phyloP scores from a whole-genome alignment of 2,888 invertebrate genomes.

The Morpho achilles region DNA sequence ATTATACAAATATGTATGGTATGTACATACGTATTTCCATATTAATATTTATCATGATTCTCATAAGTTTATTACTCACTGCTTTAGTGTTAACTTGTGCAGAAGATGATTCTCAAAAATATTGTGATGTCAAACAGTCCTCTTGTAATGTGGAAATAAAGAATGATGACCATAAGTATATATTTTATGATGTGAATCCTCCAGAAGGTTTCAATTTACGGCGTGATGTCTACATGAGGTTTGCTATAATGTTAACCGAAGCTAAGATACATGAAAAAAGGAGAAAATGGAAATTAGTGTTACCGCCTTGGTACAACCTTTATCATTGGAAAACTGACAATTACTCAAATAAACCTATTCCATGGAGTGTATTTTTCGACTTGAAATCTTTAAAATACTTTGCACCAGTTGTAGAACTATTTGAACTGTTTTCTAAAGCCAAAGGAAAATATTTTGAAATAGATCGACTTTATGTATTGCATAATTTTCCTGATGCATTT shows the following conservation, averaged over 20 bases:
- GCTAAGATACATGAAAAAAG: conserved; percentile 75
- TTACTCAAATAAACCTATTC: conserved; percentile 78
- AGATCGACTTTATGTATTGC: conserved; percentile 88
- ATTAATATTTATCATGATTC: conserved; percentile 10
- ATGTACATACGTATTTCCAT: too few relatives aligned
- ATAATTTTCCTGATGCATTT: conserved; percentile 93
- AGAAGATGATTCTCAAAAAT: conserved; percentile 18
- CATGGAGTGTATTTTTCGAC: conserved; percentile 94
- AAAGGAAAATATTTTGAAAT: conserved; percentile 65
- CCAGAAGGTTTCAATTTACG: conserved; percentile 98
- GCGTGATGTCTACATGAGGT: conserved; percentile 96
- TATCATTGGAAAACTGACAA: conserved; percentile 91
- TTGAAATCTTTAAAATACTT: conserved; percentile 86
- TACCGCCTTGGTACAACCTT: conserved; percentile 95
- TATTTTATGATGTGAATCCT: conserved; percentile 96
- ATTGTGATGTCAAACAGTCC: conserved; percentile 21
- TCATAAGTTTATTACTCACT: conserved; percentile 7
- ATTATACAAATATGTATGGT: too few relatives aligned
- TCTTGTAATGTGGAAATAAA: conserved; percentile 11
- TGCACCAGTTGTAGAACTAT: conserved; percentile 92
- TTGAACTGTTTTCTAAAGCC: conserved; percentile 81
- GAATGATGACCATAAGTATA: conserved; percentile 73
- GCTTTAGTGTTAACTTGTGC: conserved; percentile 13
- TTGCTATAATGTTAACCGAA: conserved; percentile 89
- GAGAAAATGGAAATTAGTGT: conserved; percentile 82